phyloP scores from a whole-genome alignment of 1,140 invertebrate species.

The Danaus melanippus region DNA sequence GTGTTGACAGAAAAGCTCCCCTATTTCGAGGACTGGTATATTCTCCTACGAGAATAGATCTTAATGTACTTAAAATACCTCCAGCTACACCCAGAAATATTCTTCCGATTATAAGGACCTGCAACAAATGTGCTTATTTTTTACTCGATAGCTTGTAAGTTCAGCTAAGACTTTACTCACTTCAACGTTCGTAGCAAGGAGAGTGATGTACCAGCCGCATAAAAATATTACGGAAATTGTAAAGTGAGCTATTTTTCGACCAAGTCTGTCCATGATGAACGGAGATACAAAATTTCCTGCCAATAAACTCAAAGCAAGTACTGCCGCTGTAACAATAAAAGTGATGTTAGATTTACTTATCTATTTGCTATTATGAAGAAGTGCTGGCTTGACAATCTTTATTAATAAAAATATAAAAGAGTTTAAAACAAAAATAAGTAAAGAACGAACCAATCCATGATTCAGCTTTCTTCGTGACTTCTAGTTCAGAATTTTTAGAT shows the following conservation, averaged over 20 bases:
- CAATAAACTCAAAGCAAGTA: slow-evolving; percentile 14
- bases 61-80: slow-evolving; percentile 39
- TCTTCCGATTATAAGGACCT: slow-evolving; percentile 37
- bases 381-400: too few relatives aligned
- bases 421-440: too few relatives aligned
- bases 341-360: neutral
- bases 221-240: slow-evolving; percentile 21
- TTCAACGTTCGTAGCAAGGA: slow-evolving; percentile 17
- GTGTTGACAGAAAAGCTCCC: slow-evolving; percentile 69
- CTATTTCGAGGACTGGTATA: slow-evolving; percentile 67
- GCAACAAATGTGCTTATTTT: slow-evolving; percentile 10
- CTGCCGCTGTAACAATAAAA: slow-evolving; percentile 16
- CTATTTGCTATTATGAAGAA: too few relatives aligned
- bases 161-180: slow-evolving; percentile 8
- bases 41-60: slow-evolving; percentile 50
- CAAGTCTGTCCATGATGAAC: slow-evolving; percentile 28
- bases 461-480: slow-evolving; percentile 24
- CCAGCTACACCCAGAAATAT: slow-evolving; percentile 40
- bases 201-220: slow-evolving; percentile 19
- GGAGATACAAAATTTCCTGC: slow-evolving; percentile 21
- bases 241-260: slow-evolving; percentile 27
- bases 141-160: neutral
- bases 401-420: too few relatives aligned
- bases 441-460: slow-evolving; percentile 47
- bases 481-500: slow-evolving; percentile 22